Conservation (phyloP, 2,797 vertebrate genomes). For the Selene dorsalis region DNA sequence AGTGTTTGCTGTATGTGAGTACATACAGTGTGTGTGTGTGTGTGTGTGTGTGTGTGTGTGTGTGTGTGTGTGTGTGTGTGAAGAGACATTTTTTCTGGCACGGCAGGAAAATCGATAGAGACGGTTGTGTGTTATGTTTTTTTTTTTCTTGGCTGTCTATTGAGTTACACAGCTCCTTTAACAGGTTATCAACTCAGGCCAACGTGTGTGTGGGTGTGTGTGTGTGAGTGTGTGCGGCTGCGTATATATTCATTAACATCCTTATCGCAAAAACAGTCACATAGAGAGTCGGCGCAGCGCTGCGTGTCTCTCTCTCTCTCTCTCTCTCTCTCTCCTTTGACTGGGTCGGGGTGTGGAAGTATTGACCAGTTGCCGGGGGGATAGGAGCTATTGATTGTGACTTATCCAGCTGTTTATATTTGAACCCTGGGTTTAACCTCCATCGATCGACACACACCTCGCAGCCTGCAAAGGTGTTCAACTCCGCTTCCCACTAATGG, state of each 20-base stretch:
- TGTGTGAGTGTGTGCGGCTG: no score
- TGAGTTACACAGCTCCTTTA: slow-evolving; percentile 73
- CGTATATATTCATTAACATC: slow-evolving; percentile 80
- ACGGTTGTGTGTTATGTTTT: slow-evolving; percentile 69
- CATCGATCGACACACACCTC: slow-evolving; percentile 84
- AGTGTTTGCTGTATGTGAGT: slow-evolving; percentile 68
- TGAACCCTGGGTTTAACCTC: slow-evolving; percentile 87
- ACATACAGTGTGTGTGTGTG: slow-evolving; percentile 39
- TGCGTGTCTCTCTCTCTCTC: slow-evolving; percentile 16
- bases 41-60: slow-evolving; percentile 52
- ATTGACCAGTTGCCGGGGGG: slow-evolving; percentile 86
- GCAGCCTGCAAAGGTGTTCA: slow-evolving; percentile 82
- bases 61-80: slow-evolving; percentile 32
- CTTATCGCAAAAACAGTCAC: slow-evolving; percentile 58
- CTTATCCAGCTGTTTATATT: slow-evolving; percentile 89
- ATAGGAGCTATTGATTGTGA: slow-evolving; percentile 85
- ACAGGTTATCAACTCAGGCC: slow-evolving; percentile 78
- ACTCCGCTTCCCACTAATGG: slow-evolving; percentile 82
- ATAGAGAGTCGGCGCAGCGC: slow-evolving; percentile 31
- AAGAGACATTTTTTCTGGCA: slow-evolving; percentile 70
- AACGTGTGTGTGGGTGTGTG: slow-evolving; percentile 42
- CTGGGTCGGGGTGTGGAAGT: slow-evolving; percentile 77
- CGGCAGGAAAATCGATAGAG: slow-evolving; percentile 79
- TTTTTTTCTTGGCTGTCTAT: slow-evolving; percentile 71
- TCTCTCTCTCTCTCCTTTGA: slow-evolving; percentile 51